Conservation (phyloP, 2,797 vertebrate genomes). For the Lagocephalus sceleratus region DNA sequence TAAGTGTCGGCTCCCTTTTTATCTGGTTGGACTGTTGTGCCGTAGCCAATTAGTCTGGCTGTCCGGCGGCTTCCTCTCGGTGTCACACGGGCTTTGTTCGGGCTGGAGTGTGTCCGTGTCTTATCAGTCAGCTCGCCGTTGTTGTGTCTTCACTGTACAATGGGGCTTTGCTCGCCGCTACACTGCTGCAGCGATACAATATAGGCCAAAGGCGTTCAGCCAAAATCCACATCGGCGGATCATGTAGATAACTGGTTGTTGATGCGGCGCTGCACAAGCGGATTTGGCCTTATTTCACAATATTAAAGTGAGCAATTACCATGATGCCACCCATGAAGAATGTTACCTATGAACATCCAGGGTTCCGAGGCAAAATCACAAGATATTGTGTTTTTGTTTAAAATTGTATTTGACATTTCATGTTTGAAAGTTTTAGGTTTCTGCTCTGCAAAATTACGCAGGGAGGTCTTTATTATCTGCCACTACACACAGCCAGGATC, state of each 20-base stretch:
- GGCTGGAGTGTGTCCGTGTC: conserved; percentile 1
- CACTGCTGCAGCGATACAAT: conserved; percentile 18
- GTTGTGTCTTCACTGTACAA: conserved; percentile 61
- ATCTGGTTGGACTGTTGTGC: conserved; percentile 46
- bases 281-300: too few relatives aligned
- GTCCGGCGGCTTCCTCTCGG: conserved; percentile 56
- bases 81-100: conserved; percentile 49
- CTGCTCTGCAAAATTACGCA: too few relatives aligned
- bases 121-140: conserved; percentile 52
- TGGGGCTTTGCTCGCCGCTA: conserved; percentile 31
- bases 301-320: too few relatives aligned
- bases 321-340: too few relatives aligned
- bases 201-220: conserved; percentile 19
- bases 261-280: not conserved
- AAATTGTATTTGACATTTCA: too few relatives aligned
- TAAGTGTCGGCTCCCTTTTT: conserved; percentile 59
- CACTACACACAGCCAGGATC: too few relatives aligned
- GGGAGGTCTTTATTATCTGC: too few relatives aligned
- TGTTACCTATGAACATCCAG: too few relatives aligned
- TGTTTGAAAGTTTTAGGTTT: too few relatives aligned
- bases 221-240: conserved; percentile 24
- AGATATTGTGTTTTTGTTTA: too few relatives aligned
- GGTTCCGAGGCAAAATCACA: too few relatives aligned
- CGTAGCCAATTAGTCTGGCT: conserved; percentile 62
- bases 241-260: not conserved